Conservation (phyloP, 1,140 invertebrate species). For the Hetaerina americana region DNA sequence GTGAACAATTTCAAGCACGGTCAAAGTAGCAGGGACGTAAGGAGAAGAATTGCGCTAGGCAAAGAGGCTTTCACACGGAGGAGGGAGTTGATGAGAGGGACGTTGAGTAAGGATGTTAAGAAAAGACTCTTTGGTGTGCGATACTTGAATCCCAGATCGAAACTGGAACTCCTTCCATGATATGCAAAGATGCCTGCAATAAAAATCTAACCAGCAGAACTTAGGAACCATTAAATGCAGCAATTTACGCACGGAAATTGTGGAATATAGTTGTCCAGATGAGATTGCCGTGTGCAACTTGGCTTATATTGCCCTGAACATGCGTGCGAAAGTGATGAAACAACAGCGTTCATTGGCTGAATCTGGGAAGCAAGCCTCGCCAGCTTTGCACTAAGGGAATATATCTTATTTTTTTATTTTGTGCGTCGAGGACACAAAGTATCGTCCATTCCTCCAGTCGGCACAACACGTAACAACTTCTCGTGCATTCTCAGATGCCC, state of each 20-base stretch:
- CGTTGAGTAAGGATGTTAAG: too few relatives aligned
- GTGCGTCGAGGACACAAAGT: too few relatives aligned
- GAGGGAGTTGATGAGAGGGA: too few relatives aligned
- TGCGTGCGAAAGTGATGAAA: slow-evolving; percentile 69
- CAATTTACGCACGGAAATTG: slow-evolving; percentile 96
- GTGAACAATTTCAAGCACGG: slow-evolving; percentile 68
- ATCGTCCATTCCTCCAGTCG: too few relatives aligned
- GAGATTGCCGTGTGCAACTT: slow-evolving; percentile 97
- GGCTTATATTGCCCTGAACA: slow-evolving; percentile 94
- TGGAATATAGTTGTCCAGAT: slow-evolving; percentile 82
- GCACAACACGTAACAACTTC: too few relatives aligned
- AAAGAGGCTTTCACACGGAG: too few relatives aligned
- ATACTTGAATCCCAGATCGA: slow-evolving; percentile 95
- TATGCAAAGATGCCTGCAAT: slow-evolving; percentile 97
- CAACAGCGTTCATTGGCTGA: too few relatives aligned
- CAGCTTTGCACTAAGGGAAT: too few relatives aligned
- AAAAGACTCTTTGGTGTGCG: slow-evolving; percentile 83
- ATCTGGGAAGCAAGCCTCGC: too few relatives aligned
- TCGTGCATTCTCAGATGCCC: too few relatives aligned
- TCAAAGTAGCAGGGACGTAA: slow-evolving; percentile 43
- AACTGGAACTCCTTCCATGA: slow-evolving; percentile 96
- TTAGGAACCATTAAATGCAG: slow-evolving; percentile 97
- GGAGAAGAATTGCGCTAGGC: too few relatives aligned
- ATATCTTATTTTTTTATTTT: too few relatives aligned
- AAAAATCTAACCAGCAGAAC: slow-evolving; percentile 98